phyloP scores from a whole-genome alignment of 2,797 vertebrate genomes.

The Halcyon leucocephala region DNA sequence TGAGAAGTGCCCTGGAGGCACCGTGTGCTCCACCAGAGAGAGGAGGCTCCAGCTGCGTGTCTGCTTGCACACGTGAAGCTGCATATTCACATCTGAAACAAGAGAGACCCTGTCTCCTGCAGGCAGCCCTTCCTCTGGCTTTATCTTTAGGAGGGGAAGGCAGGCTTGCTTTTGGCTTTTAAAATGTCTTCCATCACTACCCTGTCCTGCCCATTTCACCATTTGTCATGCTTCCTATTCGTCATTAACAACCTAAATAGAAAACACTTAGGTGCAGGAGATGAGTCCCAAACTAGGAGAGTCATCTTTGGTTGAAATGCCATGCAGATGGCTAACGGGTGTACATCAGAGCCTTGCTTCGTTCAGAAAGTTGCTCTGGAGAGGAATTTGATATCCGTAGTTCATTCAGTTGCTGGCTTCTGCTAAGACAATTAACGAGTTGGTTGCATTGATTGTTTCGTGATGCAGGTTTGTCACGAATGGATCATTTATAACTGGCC shows the following conservation, averaged over 20 bases:
- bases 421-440: background rate
- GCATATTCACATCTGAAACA: background rate
- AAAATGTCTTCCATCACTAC: background rate
- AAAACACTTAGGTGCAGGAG: background rate
- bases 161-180: background rate
- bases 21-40: background rate
- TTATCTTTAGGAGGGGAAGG: background rate
- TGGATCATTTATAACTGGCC: background rate
- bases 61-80: accelerated
- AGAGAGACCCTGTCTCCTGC: background rate
- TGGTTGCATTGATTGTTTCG: background rate
- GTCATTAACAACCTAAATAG: background rate
- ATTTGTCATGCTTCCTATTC: background rate
- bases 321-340: background rate
- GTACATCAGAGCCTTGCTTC: background rate
- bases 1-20: background rate
- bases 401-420: background rate
- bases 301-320: background rate
- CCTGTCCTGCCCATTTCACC: background rate
- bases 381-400: background rate
- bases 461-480: accelerated
- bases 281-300: background rate
- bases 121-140: background rate
- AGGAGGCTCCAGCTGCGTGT: background rate
- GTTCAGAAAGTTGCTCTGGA: background rate